Base-by-base conservation (phyloP, 2,113 vertebrate species). In the Holacanthus passer region DNA sequence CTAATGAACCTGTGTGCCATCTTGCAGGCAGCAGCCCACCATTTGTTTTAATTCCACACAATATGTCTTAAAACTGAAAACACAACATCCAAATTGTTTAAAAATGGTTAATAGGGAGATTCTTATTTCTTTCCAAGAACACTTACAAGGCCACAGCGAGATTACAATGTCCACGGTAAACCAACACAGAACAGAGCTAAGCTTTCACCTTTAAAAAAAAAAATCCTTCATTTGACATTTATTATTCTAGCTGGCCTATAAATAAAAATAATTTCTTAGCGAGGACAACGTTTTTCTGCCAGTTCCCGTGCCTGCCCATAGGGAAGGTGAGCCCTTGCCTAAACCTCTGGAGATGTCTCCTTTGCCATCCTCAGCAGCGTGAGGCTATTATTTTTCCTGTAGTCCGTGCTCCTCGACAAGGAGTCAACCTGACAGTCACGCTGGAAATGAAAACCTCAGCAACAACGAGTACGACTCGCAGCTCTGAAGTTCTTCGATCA, bases 1-100 rank as follows among this genome's bases (percentile, higher is more conserved):
- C 47, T 87, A 92, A 92, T 92, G 85, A 93, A 71, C 81, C 87
- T 56, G 69, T 48, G 24, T 73, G n/a, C 73, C 74, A 84, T 73
- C 76, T 68, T 83, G 72, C 65, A 81, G 62, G 81, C 77, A 50
- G 59, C 43, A 65, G 65, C 68, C 76, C 66, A 48, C 67, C 84
- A 89, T 90, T 82, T 82, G 65, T 89, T 88, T 69, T 68, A 82
- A 79, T 79, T 67, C 63, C 32, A 59, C 76, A 53, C 53, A 43
- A 13, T 48, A 52, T 70, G 52, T 66, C 69, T 74, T 78, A 62
- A 68, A 65, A 78, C n/a, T 73, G 52, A 76, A 79, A 73, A 74
- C 56, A 17, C 14, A 58, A 71, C 72, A 62, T 82, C 74, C 66
- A 43, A 80, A 77, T 47, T 0, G 8, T 80, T 80, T 74, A 35